Evolutionary conservation across 2,888 invertebrate species (phyloP), one percentile per base, ranked within the genome.

Genomic region (Drosophila austrosaltans): DNA sequence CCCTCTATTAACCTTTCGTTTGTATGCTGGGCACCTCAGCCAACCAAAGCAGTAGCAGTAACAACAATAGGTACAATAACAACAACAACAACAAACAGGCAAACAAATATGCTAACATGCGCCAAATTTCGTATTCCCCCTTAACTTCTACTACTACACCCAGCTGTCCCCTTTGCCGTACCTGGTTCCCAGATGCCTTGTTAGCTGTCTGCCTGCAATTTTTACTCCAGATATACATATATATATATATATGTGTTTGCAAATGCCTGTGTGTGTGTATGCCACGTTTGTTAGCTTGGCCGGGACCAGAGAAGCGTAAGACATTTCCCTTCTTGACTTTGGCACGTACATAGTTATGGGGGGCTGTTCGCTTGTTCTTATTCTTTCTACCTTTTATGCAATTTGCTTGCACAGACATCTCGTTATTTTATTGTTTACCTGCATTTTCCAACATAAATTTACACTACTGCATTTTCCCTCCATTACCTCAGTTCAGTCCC

Each of bases 381-480:
- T 40, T 48, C 44, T 72, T 40, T 60, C 65, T 66, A 66, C 76
- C 63, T 74, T 63, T 70, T 77, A 82, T 82, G 86, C 88, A 83
- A 82, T 83, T 86, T 83, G 69, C 84, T 75, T 81, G 75, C 88
- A 86, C 72, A 72, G 81, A 77, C 86, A 71, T 81, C 81, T 83
- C 86, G 83, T 83, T 83, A 83, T 83, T 88, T 88, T 88, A 83
- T 83, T 83, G 83, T 83, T 83, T 83, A 86, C 82, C 71, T 81
- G 71, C 70, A 72, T 77, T 72, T 57, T 72, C 74, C 67, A 74
- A 53, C 86, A 88, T 83, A 83, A 88, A 88, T 83, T 75, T 68
- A 64, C 72, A 68, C 69, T 63, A 20, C 60, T 60, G 65, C 60
- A 56, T 30, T 12, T 10, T 16, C 22, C 30, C 44, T 32, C 48